Evolutionary conservation across 1,140 invertebrate genomes (phyloP).

Genomic region (Marisa cornuarietis): DNA sequence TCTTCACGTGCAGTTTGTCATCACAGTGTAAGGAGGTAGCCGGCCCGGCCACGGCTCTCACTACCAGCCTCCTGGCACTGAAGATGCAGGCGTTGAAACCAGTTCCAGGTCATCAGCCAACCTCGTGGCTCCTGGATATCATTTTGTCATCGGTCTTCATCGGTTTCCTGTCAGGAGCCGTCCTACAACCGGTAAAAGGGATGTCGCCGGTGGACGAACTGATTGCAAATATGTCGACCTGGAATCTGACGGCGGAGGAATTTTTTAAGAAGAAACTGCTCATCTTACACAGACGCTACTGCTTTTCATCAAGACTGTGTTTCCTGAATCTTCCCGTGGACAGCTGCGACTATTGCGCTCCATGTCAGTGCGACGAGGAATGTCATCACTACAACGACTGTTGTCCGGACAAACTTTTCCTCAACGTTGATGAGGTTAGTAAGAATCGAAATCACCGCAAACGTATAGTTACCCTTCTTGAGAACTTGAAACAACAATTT

Average conservation of each 20-base stretch:
- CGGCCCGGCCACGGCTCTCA: too few relatives aligned
- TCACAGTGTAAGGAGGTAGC: too few relatives aligned
- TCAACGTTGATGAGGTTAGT: background rate
- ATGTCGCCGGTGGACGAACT: too few relatives aligned
- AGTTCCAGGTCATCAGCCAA: too few relatives aligned
- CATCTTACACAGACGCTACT: background rate
- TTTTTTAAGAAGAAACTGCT: background rate
- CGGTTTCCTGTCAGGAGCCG: too few relatives aligned
- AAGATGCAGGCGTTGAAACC: too few relatives aligned
- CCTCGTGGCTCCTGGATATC: too few relatives aligned
- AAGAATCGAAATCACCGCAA: background rate
- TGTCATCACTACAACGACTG: slow-evolving; percentile 12
- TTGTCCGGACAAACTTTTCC: slow-evolving; percentile 11
- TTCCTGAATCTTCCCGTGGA: background rate
- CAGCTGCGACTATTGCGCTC: background rate
- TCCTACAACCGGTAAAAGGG: too few relatives aligned
- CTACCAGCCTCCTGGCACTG: too few relatives aligned
- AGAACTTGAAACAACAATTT: background rate
- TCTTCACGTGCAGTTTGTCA: too few relatives aligned
- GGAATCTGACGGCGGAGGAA: background rate
- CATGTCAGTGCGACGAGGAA: slow-evolving; percentile 3
- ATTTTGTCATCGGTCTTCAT: too few relatives aligned
- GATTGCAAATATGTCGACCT: background rate
- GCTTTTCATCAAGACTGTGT: background rate
- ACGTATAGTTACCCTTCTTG: background rate